Evolutionary conservation across 1,140 invertebrate species (phyloP).

Genomic region (Drosophila repletoides): DNA sequence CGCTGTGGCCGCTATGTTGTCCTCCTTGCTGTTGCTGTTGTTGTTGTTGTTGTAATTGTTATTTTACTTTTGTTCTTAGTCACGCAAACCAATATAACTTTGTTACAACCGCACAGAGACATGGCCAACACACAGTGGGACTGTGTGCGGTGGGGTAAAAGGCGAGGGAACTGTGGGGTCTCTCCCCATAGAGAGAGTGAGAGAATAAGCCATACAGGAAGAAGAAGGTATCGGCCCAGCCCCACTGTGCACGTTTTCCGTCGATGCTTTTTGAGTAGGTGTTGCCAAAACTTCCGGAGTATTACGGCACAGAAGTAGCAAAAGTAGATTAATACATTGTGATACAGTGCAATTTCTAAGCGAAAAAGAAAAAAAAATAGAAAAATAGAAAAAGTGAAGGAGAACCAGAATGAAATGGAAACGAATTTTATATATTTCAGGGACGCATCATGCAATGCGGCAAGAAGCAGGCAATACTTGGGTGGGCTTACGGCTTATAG

Average conservation of each 20-base stretch:
- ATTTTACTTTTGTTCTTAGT: constrained; percentile 78
- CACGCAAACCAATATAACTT: constrained; percentile 81
- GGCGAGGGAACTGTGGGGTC: too few relatives aligned
- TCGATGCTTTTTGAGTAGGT: constrained; percentile 68
- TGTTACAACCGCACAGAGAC: constrained; percentile 74
- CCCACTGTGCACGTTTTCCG: constrained; percentile 26
- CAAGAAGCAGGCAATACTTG: constrained; percentile 17
- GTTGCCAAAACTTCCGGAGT: constrained; percentile 76
- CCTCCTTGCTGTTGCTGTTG: constrained; percentile 43
- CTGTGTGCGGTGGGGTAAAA: neutral
- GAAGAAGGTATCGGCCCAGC: constrained; percentile 27
- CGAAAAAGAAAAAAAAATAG: constrained; percentile 14
- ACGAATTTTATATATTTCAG: constrained; percentile 26
- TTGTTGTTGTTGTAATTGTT: constrained; percentile 68
- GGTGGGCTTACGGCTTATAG: constrained; percentile 13
- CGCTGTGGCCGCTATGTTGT: constrained; percentile 17
- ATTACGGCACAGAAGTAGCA: constrained; percentile 40
- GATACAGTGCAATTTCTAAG: constrained; percentile 63
- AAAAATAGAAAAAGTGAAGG: constrained; percentile 37
- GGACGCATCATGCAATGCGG: constrained; percentile 20
- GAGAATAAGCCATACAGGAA: constrained; percentile 49
- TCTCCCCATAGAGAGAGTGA: too few relatives aligned
- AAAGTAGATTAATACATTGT: constrained; percentile 79
- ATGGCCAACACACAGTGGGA: constrained; percentile 56
- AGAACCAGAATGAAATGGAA: too few relatives aligned